Base-by-base conservation (phyloP, 1,140 invertebrate species). In the Augochlora pura region DNA sequence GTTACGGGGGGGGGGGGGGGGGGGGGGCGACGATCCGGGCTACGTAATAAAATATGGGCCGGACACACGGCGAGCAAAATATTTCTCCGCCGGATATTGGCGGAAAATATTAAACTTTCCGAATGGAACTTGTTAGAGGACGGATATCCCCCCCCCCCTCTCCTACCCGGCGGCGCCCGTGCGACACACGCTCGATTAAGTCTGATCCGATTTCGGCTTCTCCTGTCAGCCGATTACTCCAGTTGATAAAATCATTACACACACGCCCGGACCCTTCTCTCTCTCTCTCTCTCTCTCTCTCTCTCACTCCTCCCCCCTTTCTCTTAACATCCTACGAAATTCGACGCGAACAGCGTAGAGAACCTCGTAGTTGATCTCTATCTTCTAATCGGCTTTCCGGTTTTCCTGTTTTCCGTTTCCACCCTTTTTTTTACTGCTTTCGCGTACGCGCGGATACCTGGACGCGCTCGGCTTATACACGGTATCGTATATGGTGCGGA, bases 101-200 rank as follows among this genome's bases (percentile, higher is more conserved):
- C 83, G 84, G 84, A 85, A 86, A 71, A 82, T 86, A 86, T 86
- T 85, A 75, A 81, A 81, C 74, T 66, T 70, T 70, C 72, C 66
- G n/a, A 82, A 77, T 76, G 62, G 75, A 85, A 81, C 80, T 85
- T 81, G 83, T 54, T 80, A 85, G 82, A 80, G 82, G 84, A 68
- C 64, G 59, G 67, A 63, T 49, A n/a, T n/a, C n/a, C n/a, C n/a
- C n/a, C n/a, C n/a, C n/a, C n/a, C n/a, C n/a, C n/a, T n/a, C n/a
- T n/a, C n/a, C n/a, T n/a, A n/a, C n/a, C 70, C 72, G 62, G n/a
- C n/a, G 18, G 54, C 4, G 42, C 42, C 3, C 32, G 32, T 4
- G 32, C 32, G 62, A n/a, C n/a, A n/a, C 54, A 62, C 66, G 74
- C 79, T 85, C 83, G 80, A 86, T 85, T 86, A 86, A 82, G 80